Conservation (phyloP, 2,797 vertebrate genomes). For the Etheostoma nigrum region DNA sequence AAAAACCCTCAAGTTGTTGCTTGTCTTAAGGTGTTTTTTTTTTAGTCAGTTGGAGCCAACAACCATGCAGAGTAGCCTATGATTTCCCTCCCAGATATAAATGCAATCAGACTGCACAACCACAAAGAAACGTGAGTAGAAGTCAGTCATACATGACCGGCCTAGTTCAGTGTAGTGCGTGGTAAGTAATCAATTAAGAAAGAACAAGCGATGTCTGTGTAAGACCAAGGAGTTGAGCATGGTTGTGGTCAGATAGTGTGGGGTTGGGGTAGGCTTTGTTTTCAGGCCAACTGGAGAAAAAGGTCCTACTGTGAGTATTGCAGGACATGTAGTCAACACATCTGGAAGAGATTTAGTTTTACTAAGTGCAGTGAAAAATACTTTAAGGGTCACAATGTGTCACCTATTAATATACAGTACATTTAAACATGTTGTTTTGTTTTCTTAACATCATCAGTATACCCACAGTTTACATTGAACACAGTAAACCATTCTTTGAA, state of each 20-base stretch:
- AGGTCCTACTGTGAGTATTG: conserved; percentile 39
- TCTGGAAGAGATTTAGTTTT: conserved; percentile 6
- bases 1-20: conserved; percentile 19
- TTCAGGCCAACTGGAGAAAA: conserved; percentile 34
- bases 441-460: background rate
- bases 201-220: conserved; percentile 26
- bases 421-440: background rate
- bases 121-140: conserved; percentile 32
- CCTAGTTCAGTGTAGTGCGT: background rate
- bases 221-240: background rate
- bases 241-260: background rate
- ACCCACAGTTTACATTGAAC: background rate
- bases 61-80: conserved; percentile 41
- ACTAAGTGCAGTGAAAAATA: background rate
- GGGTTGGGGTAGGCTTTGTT: conserved; percentile 14
- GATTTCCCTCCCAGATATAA: conserved; percentile 65
- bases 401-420: background rate
- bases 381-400: background rate
- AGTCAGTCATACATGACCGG: conserved; percentile 11
- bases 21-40: conserved; percentile 33
- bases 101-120: conserved; percentile 33
- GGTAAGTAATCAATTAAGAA: conserved; percentile 40
- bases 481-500: too few species aligned
- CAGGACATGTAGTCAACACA: conserved; percentile 38
- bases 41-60: conserved; percentile 27